phyloP scores from a whole-genome alignment of 2,888 invertebrate genomes.

The Cactoblastis cactorum region DNA sequence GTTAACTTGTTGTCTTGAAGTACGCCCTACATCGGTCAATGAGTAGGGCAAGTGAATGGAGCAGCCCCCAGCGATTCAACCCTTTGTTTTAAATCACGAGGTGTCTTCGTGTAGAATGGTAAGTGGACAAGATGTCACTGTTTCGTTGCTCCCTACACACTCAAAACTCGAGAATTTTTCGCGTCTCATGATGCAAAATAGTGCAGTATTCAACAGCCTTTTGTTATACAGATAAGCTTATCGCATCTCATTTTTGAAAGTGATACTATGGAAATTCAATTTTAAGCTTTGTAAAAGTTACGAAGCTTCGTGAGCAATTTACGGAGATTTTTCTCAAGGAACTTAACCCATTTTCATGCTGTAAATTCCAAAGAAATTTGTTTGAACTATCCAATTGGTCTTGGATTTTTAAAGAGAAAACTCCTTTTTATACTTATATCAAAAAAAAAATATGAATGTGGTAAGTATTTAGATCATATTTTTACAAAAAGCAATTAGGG shows the following conservation, averaged over 20 bases:
- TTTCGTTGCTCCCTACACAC: constrained; percentile 52
- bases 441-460: too few relatives aligned
- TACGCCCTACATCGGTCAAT: constrained; percentile 55
- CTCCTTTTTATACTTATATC: too few relatives aligned
- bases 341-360: not conserved
- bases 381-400: not conserved
- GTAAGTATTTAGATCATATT: too few relatives aligned
- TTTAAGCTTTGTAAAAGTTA: constrained; percentile 5
- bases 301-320: not conserved
- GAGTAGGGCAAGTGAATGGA: constrained; percentile 49
- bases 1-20: constrained; percentile 7
- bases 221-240: constrained; percentile 42
- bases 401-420: not conserved
- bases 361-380: not conserved
- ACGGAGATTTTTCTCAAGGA: not conserved
- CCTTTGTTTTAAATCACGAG: constrained; percentile 71
- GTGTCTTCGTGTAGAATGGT: constrained; percentile 51
- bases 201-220: constrained; percentile 64
- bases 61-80: constrained; percentile 57
- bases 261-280: constrained; percentile 10
- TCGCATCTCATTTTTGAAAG: constrained; percentile 11
- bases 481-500: too few relatives aligned
- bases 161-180: constrained; percentile 58
- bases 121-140: constrained; percentile 65
- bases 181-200: constrained; percentile 47